Base-by-base conservation (phyloP, 2,888 invertebrate species). In the Aporophyla lueneburgensis region DNA sequence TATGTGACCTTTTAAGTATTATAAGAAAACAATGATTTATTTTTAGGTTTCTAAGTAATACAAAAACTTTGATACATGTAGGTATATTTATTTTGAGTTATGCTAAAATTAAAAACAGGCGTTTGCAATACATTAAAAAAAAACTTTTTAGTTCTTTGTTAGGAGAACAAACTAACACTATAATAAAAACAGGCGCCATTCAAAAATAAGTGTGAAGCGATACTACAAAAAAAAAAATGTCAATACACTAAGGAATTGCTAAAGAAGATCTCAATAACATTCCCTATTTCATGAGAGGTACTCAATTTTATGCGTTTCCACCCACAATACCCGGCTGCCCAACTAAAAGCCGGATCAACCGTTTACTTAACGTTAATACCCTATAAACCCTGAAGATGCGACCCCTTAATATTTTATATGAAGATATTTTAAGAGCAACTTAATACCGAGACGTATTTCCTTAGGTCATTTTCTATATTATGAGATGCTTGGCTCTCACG, bases 381-480 rank as follows among this genome's bases (percentile, higher is more conserved):
- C 59, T 54, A 83, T 86, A 83, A 83, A 85, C 59, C 49, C 33
- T 21, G 59, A 59, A 71, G 77, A 83, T 72, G 63, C 19, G 68
- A 56, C n/a, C 86, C 76, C 68, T 78, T 83, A 59, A 82, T 85
- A 78, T 77, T 85, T 76, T 73, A 82, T 82, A 85, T 71, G 59
- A 77, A 73, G 72, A 85, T 82, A 65, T 77, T 76, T 81, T 82
- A 78, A 69, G 78, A 65, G 61, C 58, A 56, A 65, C 83, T 75
- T 79, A 83, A 73, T 61, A 68, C 33, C 6, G 43, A 62, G 43
- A 21, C 58, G 56, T 78, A 74, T 68, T 78, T 77, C 59, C 74
- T 59, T 65, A 16, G 51, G 74, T 71, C 63, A 72, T 59, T 54
- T 75, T 56, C 54, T n/a, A 7, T 54, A 24, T 71, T 74, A 81